Percentiles rank a stretch among this genome's conserved stretches.
Conservation (phyloP, 1,140 invertebrate genomes). For the Agrypnia vestita region DNA sequence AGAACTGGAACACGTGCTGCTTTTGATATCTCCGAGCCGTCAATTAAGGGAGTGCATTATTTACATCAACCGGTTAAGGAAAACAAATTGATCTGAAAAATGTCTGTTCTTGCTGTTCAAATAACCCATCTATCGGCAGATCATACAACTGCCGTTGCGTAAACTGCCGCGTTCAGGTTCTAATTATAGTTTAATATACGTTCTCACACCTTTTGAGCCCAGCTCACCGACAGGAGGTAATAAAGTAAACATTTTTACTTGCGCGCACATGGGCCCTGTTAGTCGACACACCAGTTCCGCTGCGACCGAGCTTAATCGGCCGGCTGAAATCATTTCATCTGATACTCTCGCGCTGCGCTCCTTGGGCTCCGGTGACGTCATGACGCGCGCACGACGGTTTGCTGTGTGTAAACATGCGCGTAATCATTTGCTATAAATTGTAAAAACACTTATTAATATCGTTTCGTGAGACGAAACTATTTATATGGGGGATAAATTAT, state of each 20-base stretch:
- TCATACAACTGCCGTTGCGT: slow-evolving; percentile 32
- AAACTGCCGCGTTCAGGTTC: slow-evolving; percentile 38
- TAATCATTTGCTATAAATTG: too few relatives aligned
- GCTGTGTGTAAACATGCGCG: too few relatives aligned
- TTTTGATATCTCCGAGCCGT: slow-evolving; percentile 15
- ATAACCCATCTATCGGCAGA: slow-evolving; percentile 49
- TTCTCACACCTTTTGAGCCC: slow-evolving; percentile 60
- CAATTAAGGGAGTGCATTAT: slow-evolving; percentile 43
- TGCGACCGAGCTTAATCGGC: slow-evolving; percentile 32
- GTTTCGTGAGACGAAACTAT: too few relatives aligned
- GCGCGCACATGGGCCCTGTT: slow-evolving; percentile 54
- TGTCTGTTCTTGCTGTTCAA: slow-evolving; percentile 44
- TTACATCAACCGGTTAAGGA: slow-evolving; percentile 42
- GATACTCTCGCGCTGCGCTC: not conserved
- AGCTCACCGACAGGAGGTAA: slow-evolving; percentile 59
- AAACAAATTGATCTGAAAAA: slow-evolving; percentile 48
- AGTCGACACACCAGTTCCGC: slow-evolving; percentile 41
- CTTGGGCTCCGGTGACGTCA: not conserved
- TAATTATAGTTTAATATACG: slow-evolving; percentile 60
- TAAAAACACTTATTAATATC: too few relatives aligned
- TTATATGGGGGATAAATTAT: too few relatives aligned
- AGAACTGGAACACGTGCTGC: slow-evolving; percentile 35
- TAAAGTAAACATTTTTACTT: slow-evolving; percentile 61
- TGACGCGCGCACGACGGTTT: too few relatives aligned
- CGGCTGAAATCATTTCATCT: not conserved